phyloP scores from a whole-genome alignment of 1,140 invertebrate species.

The Oreohelix idahoensis region DNA sequence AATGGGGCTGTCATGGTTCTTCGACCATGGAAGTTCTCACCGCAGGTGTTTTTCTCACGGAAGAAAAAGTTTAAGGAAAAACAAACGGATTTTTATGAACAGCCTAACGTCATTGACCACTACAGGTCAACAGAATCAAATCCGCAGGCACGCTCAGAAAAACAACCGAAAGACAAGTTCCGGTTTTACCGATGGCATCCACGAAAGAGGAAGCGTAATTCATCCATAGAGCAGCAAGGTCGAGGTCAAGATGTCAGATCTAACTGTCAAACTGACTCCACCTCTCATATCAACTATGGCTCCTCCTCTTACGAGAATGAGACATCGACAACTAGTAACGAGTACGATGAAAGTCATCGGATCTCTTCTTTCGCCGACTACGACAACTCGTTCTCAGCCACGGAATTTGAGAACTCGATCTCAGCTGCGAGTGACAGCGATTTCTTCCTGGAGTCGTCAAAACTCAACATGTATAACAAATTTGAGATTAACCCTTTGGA shows the following conservation, averaged over 20 bases:
- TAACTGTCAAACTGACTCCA: neutral
- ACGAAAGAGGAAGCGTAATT: neutral
- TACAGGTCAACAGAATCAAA: neutral
- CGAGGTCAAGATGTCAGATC: no score
- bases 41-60: slow-evolving; percentile 5
- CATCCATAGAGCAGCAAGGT: neutral
- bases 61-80: neutral
- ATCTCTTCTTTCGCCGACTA: neutral
- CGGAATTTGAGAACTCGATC: neutral
- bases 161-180: neutral
- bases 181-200: neutral
- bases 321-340: neutral
- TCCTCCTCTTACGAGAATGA: neutral
- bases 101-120: neutral
- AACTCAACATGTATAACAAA: neutral
- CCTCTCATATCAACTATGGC: neutral
- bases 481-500: slow-evolving; percentile 46
- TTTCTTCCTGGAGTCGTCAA: slow-evolving; percentile 37
- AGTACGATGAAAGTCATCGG: neutral
- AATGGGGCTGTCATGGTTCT: slow-evolving; percentile 15
- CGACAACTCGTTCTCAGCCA: neutral
- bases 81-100: neutral
- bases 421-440: neutral
- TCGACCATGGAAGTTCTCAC: slow-evolving; percentile 28
- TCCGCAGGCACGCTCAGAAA: neutral